Evolutionary conservation across 2,113 vertebrate species (phyloP), one percentile per base, ranked within the genome.

Genomic region (Megalops atlanticus): DNA sequence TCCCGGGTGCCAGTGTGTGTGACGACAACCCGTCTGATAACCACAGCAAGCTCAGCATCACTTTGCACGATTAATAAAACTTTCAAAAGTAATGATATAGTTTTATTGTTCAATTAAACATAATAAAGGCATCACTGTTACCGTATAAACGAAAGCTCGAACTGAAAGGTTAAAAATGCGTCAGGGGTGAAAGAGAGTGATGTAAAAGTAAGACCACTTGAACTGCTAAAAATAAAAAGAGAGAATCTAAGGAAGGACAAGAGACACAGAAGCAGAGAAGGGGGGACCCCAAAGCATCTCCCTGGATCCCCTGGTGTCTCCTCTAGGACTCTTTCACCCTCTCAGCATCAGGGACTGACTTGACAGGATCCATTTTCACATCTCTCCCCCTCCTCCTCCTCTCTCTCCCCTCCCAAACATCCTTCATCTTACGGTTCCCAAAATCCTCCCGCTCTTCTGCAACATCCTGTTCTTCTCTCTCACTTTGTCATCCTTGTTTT

Each of bases 151-250:
- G 52, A 73, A 54, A 47, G 70, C 33, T 52, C 39, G 39, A 80
- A 49, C 36, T 69, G 73, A 49, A 49, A 39, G 36, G 15, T 31
- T 64, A 64, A 64, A 64, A 64, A 64, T 31, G 58, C n/a, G 11
- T 64, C 58, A 31, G 58, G n/a, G n/a, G 79, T 24, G 43, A 74
- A 80, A 41, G 77, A 58, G 64, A 79, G 75, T 45, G 15, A 45
- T 31, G 36, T 54, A 43, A 72, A 79, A 36, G 58, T 54, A 78
- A 45, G 43, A 80, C 43, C 70, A 80, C 70, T 80, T 52, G 79
- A 73, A 74, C 45, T 39, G 43, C 39, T 11, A 80, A 52, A 49
- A 68, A 72, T 24, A 47, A 31, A 64, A 54, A 33, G 43, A 64
- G 54, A 1, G 49, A 24, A n/a, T n/a, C 58, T 11, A 4, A 11